Evolutionary conservation across 1,140 invertebrate species (phyloP), one percentile per base, ranked within the genome.

Genomic region (Asobara japonica): DNA sequence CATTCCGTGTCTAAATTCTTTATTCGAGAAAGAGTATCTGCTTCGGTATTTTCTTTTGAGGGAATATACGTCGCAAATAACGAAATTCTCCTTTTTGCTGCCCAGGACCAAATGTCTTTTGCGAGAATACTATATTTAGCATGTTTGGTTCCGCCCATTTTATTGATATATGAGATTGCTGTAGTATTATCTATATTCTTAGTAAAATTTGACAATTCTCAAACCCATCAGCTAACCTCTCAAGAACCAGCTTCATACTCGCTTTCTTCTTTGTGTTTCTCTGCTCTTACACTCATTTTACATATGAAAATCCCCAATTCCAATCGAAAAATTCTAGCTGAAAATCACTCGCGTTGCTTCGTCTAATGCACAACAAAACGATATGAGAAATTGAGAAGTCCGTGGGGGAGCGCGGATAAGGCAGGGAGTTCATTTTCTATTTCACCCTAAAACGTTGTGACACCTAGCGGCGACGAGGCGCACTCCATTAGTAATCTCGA

Each of bases 251-350:
- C 31, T 36, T 36, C 31, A 36, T 36, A 6, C 11, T 11, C 31
- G 31, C 11, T 11, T 6, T 36, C 31, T 36, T 36, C 31, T 36
- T 36, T 36, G 11, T 11, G 31, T 36, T 36, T 36, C 31, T n/a
- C n/a, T n/a, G n/a, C n/a, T n/a, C n/a, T n/a, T 11, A 36, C 31
- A 6, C 5, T 11, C 5, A 36, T 36, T 6, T 5, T 6, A 36
- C 11, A 36, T 36, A 6, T 11, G 11, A 36, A 6, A 36, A 36
- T 11, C 11, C 13, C 16, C 20, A 67, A 30, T n/a, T n/a, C n/a
- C n/a, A 56, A 70, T 56, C n/a, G n/a, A 18, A 48, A 69, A 31
- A n/a, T 27, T 36, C 36, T 67, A 22, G 56, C 70, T 30, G 11
- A 36, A 22, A 65, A 48, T 71, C 27, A 72, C 5, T 64, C 41